Base-by-base conservation (phyloP, 2,797 vertebrate species). In the Alcedo quadribrachys region DNA sequence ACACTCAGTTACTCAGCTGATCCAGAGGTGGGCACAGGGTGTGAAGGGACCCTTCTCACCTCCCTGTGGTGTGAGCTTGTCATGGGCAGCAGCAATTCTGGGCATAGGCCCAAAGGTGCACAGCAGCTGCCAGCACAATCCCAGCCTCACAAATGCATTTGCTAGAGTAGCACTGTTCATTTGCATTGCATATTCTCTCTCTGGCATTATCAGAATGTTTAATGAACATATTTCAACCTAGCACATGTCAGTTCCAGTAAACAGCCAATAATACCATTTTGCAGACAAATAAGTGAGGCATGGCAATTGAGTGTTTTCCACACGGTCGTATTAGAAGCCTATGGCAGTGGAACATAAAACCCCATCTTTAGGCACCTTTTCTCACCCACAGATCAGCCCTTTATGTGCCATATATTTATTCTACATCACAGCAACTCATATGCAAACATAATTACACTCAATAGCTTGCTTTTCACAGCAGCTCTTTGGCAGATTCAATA, bases 1-100 rank as follows among this genome's bases (percentile, higher is more conserved):
- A 87, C 45, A 79, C n/a, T 71, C n/a, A 11, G 43, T 95, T 91
- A 96, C 40, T 95, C 61, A 74, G 57, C 45, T 90, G 79, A 61
- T 60, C n/a, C 27, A 63, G 35, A 85, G 66, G 12, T 2, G 0
- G 21, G 28, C 15, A 54, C 40, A 24, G 68, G 66, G 43, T 42
- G n/a, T 2, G 45, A 74, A 20, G 6, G 15, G 28, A 90, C 32
- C 42, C 18, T 24, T 65, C 66, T 87, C 55, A 40, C 30, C 37
- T 60, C 33, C 19, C 61, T 32, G 2, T 12, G 51, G 33, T 15
- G 30, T 37, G 51, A 75, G 51, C 22, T 78, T 32, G 11, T 65
- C 77, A 45, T 60, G 73, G 51, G 68, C 60, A 86, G 85, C 35
- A 70, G 50, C 0, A 0, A 33, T 46, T 77, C 50, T 33, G 53